phyloP scores from a whole-genome alignment of 2,888 invertebrate genomes.

The Ashinkailepas kermadecensis region DNA sequence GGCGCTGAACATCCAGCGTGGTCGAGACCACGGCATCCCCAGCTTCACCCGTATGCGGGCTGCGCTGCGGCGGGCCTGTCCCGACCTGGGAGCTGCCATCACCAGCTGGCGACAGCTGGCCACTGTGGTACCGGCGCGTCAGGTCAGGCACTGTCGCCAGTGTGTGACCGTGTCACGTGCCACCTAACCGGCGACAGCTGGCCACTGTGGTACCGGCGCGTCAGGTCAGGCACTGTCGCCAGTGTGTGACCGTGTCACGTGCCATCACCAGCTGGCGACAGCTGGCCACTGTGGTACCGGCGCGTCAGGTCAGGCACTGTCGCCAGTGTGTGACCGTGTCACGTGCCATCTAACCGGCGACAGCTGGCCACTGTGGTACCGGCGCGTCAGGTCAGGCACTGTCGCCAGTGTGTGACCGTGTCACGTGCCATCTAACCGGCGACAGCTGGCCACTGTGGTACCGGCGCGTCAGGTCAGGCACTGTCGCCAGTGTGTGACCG shows the following conservation, averaged over 20 bases:
- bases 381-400: background rate
- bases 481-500: background rate
- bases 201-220: background rate
- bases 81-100: background rate
- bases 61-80: background rate
- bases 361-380: background rate
- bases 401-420: background rate
- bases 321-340: background rate
- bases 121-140: background rate
- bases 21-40: conserved; percentile 5
- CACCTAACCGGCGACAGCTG: background rate
- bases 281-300: background rate
- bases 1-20: conserved; percentile 14
- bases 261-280: background rate
- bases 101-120: background rate
- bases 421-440: background rate
- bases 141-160: background rate
- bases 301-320: background rate
- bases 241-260: background rate
- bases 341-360: background rate
- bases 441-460: background rate
- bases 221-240: background rate
- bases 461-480: background rate
- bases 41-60: background rate
- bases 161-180: background rate